Evolutionary conservation across 1,140 invertebrate species (phyloP).

Genomic region (Batillaria attramentaria): DNA sequence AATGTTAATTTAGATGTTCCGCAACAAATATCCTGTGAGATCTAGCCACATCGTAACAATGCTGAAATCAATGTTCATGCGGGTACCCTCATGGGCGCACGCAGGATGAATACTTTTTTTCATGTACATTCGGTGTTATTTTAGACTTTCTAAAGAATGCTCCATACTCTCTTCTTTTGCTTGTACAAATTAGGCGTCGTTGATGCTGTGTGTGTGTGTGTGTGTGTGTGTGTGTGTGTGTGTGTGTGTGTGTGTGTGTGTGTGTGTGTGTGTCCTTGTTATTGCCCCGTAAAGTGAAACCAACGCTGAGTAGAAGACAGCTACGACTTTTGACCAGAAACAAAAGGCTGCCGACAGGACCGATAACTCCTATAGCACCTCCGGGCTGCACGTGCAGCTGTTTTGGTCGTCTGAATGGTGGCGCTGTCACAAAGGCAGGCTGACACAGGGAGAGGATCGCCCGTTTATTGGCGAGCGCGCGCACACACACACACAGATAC

Average conservation of each 20-base stretch:
- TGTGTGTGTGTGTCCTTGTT: not conserved
- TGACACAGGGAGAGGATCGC: not conserved
- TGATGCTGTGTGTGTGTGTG: too few relatives aligned
- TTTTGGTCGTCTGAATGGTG: conserved; percentile 18
- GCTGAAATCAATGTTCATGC: too few relatives aligned
- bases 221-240: conserved; percentile 32
- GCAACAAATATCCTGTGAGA: too few relatives aligned
- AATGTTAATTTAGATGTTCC: too few relatives aligned
- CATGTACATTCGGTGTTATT: too few relatives aligned
- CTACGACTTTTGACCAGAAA: too few relatives aligned
- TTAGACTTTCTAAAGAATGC: not conserved
- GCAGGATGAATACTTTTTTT: too few relatives aligned
- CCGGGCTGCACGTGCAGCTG: conserved; percentile 24
- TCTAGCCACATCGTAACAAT: too few relatives aligned
- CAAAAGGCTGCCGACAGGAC: not conserved
- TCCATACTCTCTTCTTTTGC: not conserved
- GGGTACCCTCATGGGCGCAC: too few relatives aligned
- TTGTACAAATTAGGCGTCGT: not conserved
- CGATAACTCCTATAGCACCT: not conserved
- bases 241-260: conserved; percentile 34
- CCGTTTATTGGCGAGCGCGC: conserved; percentile 15
- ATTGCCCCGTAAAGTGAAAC: not conserved
- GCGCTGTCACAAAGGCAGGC: conserved; percentile 4
- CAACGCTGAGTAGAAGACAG: too few relatives aligned
- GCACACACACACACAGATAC: too few relatives aligned